These are phyloP conservation scores for Lamprotornis superbus DNA, from an alignment of 2,113 vertebrate species.

Conservation along the genomic window DNA sequence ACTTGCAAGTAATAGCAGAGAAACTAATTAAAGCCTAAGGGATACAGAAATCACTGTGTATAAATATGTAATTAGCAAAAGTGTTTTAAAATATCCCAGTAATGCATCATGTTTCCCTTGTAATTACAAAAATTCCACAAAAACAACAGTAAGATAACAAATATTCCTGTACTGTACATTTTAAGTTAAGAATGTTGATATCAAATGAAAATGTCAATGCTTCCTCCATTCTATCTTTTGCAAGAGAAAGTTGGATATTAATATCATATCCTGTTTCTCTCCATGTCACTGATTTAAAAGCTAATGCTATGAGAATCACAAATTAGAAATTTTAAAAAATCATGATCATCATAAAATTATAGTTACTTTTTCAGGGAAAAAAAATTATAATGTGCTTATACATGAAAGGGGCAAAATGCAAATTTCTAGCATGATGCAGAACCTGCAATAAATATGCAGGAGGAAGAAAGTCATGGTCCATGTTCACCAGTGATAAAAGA, in stretches of 20 bases:
- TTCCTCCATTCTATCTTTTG: background rate
- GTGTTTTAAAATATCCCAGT: background rate
- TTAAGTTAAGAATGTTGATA: background rate
- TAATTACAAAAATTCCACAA: conserved; percentile 20
- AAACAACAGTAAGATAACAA: background rate
- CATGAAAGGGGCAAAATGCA: background rate
- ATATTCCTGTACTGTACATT: background rate
- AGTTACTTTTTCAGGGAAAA: fast-evolving
- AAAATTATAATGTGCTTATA: background rate
- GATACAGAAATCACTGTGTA: conserved; percentile 36
- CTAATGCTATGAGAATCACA: background rate
- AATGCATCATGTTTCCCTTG: background rate
- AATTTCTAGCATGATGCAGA: background rate
- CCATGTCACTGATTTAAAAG: background rate
- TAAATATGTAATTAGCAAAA: conserved; percentile 27
- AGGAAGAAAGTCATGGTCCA: background rate
- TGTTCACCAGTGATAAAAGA: background rate
- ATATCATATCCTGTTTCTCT: background rate
- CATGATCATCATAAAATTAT: background rate
- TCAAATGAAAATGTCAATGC: background rate
- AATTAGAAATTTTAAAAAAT: background rate
- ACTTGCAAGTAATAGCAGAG: background rate
- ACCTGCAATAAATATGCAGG: background rate
- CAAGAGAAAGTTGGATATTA: background rate
- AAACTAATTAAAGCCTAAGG: conserved; percentile 49